Evolutionary conservation across 2,113 vertebrate genomes (phyloP), one percentile per base, ranked within the genome.

Genomic region (Thinocorus orbignyianus): DNA sequence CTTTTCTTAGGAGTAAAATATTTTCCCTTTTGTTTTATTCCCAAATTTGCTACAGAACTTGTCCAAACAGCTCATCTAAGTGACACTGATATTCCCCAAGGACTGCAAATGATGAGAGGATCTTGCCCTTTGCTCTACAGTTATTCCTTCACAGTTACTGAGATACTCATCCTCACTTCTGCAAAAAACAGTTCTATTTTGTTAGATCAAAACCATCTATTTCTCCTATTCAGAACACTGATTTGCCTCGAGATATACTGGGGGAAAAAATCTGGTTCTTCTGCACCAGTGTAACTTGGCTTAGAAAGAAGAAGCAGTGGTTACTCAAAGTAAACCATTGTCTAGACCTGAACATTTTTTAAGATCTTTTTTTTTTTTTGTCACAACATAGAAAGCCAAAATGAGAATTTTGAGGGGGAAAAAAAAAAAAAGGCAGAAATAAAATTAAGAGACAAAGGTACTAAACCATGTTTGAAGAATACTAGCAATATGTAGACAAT

Each of bases 111-210:
- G 77, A 95, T 94, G 52, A 94, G 46, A 94, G 31, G 64, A 62
- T 90, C 80, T 94, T 93, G 73, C 61, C 95, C 90, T 95, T 94
- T 96, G 58, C 69, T 93, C 79, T 82, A 64, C 35, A 87, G 57
- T 61, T 92, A 77, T 90, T 92, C 61, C 77, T 93, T 95, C 91
- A 77, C 31, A 82, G 80, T 92, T 97, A 95, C 64, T 89, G 91
- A 84, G 62, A 80, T 39, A 61, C 73, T 92, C 12, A 4, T 85
- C 73, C 42, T 68, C 62, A 70, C 26, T 83, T 61, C 69, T 87
- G 41, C 64, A 69, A 85, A 92, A 92, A 97, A 90, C 64, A 49
- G 46, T 44, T 91, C 37, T 60, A 68, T 92, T 95, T 92, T 92
- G 42, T 80, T 87, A 87, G 70, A 80, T 89, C 71, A 83, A 93